Percentiles rank a stretch among this genome's conserved stretches.
These are phyloP conservation scores for Bellardia bayeri DNA, from an alignment of 2,888 invertebrate genomes.

Conservation along the genomic window DNA sequence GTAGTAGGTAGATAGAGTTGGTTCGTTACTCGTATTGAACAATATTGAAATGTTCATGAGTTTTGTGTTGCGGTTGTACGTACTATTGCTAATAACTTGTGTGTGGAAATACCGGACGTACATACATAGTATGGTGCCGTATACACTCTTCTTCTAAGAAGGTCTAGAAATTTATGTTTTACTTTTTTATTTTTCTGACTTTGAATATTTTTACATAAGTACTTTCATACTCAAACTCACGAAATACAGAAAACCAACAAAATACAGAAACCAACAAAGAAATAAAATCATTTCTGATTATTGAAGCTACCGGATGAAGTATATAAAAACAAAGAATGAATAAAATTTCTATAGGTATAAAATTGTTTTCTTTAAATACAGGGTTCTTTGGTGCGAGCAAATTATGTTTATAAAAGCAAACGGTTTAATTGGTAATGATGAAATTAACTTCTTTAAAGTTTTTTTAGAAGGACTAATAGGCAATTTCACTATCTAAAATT, in stretches of 20 bases:
- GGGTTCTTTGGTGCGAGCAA: not conserved
- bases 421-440: too few species aligned
- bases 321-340: slow-evolving; percentile 51
- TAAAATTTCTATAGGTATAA: slow-evolving; percentile 25
- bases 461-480: too few species aligned
- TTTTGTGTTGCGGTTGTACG: slow-evolving; percentile 28
- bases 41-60: slow-evolving; percentile 42
- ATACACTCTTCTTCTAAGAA: slow-evolving; percentile 35
- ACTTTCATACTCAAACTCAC: not conserved
- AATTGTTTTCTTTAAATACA: slow-evolving; percentile 12
- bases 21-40: slow-evolving; percentile 34
- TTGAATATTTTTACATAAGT: slow-evolving; percentile 35
- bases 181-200: slow-evolving; percentile 53
- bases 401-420: too few species aligned
- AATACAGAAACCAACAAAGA: slow-evolving; percentile 51
- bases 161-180: slow-evolving; percentile 59
- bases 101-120: slow-evolving; percentile 65
- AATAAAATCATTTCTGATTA: slow-evolving; percentile 60
- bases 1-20: slow-evolving; percentile 11
- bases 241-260: slow-evolving; percentile 32
- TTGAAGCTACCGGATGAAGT: slow-evolving; percentile 71
- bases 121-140: slow-evolving; percentile 6
- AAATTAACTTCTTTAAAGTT: too few species aligned
- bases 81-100: not conserved
- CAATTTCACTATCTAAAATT: too few species aligned